Base-by-base conservation (phyloP, 1,140 invertebrate genomes). In the Himalopsyche phryganea region DNA sequence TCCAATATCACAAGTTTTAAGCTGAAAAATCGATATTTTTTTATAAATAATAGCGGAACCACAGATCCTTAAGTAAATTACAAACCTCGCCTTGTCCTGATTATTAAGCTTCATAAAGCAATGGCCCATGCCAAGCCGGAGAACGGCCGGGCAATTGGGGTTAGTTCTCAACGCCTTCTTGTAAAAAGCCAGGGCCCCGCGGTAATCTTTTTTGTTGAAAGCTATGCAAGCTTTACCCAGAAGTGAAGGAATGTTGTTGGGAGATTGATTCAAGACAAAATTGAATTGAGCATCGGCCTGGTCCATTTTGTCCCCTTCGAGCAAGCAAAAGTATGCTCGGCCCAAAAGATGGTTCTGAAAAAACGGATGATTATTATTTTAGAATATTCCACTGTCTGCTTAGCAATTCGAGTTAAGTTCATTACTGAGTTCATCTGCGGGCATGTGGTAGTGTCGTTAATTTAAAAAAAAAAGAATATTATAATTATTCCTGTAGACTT, bases 231-330 rank as follows among this genome's bases (percentile, higher is more conserved):
- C 98, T 84, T 99, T 99, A 28, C 98, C 98, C 6, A 99, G 82
- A 32, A 98, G 73, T 11, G 93, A 94, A 1, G 96, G 96, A 61
- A 99, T 97, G 79, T 98, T 98, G 67, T 94, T 96, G 6, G 89
- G 90, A 1, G 91, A 91, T 69, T 98, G 90, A 78, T 97, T 96
- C 0, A 99, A 76, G 0, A 99, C 97, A 78, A 99, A 99, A 79
- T 99, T 98, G 69, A 99, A 99, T 71, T 99, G 98, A 1, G 94
- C 92, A 84, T 99, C 97, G 9, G 98, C 98, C 78, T 99, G 96
- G 53, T 99, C 96, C 91, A 98, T 95, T 81, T 99, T 99, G 69
- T 98, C 96, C 9, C 96, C 96, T 80, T 99, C 96, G 14, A 98
- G 79, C 2, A 99, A 77, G 71, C 95, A 99, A 68, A 98, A 98